Percentiles rank a stretch among this genome's conserved stretches.
phyloP scores from a whole-genome alignment of 2,113 vertebrate genomes.

The Lonchura striata region DNA sequence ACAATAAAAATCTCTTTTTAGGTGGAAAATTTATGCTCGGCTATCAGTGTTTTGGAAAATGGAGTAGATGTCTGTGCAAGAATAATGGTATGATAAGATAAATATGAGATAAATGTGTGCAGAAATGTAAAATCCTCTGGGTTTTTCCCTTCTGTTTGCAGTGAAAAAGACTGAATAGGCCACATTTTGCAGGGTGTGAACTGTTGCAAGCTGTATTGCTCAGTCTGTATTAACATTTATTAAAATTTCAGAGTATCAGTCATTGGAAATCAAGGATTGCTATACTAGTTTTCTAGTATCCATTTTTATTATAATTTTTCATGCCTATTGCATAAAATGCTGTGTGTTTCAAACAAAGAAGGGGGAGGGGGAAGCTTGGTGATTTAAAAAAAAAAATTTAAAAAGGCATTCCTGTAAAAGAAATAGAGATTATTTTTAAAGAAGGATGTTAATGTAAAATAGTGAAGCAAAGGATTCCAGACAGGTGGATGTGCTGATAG shows the following conservation, averaged over 20 bases:
- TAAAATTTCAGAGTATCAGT: conserved; percentile 39
- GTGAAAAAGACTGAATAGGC: conserved; percentile 72
- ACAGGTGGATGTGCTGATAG: conserved; percentile 12
- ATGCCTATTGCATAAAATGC: conserved; percentile 28
- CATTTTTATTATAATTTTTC: conserved; percentile 55
- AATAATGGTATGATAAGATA: conserved; percentile 1
- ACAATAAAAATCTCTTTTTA: conserved; percentile 71
- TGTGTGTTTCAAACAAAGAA: conserved; percentile 77
- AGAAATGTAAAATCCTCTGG: conserved; percentile 50
- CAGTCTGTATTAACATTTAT: conserved; percentile 34
- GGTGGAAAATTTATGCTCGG: conserved; percentile 41
- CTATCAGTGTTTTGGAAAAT: conserved; percentile 44
- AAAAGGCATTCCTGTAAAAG: conserved; percentile 11
- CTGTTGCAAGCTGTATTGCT: conserved; percentile 65
- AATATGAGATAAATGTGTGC: conserved; percentile 14
- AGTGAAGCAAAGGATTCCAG: conserved; percentile 13
- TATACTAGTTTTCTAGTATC: neutral
- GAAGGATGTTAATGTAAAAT: neutral
- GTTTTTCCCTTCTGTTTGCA: conserved; percentile 37
- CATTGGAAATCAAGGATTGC: conserved; percentile 29
- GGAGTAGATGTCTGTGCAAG: conserved; percentile 55
- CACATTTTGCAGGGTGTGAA: conserved; percentile 81
- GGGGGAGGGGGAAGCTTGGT: conserved; percentile 58
- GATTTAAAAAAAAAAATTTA: neutral
- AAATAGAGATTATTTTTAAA: neutral